Evolutionary conservation across 2,797 vertebrate species (phyloP).

Genomic region (Cyclura pinguis): DNA sequence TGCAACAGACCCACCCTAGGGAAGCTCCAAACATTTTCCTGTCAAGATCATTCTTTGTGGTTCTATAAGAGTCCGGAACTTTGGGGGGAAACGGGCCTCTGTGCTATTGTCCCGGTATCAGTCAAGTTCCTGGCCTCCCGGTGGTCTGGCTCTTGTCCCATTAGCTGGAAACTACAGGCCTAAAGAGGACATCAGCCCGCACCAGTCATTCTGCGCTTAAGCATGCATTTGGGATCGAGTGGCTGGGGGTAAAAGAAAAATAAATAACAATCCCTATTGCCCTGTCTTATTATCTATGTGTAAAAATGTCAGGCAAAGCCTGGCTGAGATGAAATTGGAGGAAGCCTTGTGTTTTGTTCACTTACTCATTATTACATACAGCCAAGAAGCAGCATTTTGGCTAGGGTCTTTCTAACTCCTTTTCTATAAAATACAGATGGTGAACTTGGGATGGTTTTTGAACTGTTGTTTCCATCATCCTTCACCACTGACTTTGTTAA

Average conservation of each 20-base stretch:
- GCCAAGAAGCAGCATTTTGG: not conserved
- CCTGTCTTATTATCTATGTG: not conserved
- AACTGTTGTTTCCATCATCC: not conserved
- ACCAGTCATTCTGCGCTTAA: not conserved
- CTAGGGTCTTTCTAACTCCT: not conserved
- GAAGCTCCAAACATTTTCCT: not conserved
- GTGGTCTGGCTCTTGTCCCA: not conserved
- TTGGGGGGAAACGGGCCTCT: not conserved
- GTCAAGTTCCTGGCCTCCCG: constrained; percentile 10
- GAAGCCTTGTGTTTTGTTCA: not conserved
- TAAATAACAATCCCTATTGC: not conserved
- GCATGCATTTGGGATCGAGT: too few species aligned
- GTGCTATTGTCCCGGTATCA: constrained; percentile 4
- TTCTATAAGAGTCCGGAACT: constrained; percentile 1
- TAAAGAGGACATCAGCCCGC: not conserved
- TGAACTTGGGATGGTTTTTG: not conserved
- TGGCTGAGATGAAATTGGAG: too few species aligned
- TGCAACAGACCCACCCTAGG: not conserved
- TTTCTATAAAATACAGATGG: not conserved
- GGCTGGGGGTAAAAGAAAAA: not conserved
- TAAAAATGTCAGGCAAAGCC: not conserved
- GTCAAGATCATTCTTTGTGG: constrained; percentile 14
- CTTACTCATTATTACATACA: not conserved
- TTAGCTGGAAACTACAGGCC: not conserved
- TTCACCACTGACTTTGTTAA: not conserved